Evolutionary conservation across 2,797 vertebrate species (phyloP), one percentile per base, ranked within the genome.

Genomic region (Sebastes iracundus): DNA sequence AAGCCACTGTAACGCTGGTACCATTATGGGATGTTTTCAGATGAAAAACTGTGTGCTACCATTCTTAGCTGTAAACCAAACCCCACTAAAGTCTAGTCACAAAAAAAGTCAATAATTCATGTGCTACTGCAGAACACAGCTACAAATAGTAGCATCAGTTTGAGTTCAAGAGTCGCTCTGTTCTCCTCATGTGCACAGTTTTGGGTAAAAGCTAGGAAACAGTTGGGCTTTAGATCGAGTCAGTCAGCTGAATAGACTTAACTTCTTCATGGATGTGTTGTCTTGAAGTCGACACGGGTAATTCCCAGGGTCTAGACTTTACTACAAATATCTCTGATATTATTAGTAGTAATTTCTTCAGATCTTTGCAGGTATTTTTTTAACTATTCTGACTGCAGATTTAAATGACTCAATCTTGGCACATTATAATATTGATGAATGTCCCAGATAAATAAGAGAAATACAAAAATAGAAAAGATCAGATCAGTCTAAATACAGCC

Each of bases 81-180:
- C 49, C 9, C 32, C 30, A n/a, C 63, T 35, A 2, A 33, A 61
- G 42, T 49, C 32, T 30, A 33, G 64, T 73, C 59, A 59, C 61
- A 80, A 73, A 69, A 33, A 70, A 20, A 9, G 32, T 27, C 2
- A 59, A 75, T 77, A 49, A 80, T 78, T 71, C 4, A 77, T 32
- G 42, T 58, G 22, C 11, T 2, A 9, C 35, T 59, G 60, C 61
- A 64, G 59, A 68, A 46, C 25, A 55, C 66, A 20, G 42, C 60
- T 53, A 13, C 69, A 74, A 27, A 67, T 52, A 20, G 65, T 65
- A 46, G 68, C 56, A 60, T 71, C 65, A 27, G 69, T 70, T 42
- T 35, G 23, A 78, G 30, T 78, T 77, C 55, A 38, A 6, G 59
- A 61, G 63, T 65, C 8, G 23, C 35, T 64, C 32, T 38, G 63